A percentile compares a stretch with the other conserved stretches of the same genome.
Conservation (phyloP, 1,140 invertebrate genomes). For the Hyles euphorbiae region DNA sequence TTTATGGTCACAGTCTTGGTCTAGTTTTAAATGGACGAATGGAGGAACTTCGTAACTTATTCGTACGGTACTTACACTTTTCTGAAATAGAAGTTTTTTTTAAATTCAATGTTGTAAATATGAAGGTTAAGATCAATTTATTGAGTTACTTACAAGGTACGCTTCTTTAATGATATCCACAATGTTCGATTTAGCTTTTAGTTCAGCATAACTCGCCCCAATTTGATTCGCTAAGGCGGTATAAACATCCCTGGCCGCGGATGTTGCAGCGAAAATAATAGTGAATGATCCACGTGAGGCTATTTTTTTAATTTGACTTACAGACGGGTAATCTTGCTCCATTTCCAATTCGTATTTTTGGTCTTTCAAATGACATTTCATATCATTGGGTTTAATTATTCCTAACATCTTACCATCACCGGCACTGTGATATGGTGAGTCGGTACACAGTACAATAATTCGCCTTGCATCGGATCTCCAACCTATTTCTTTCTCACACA, state of each 20-base stretch:
- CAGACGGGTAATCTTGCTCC: conserved; percentile 81
- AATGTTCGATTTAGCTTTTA: conserved; percentile 28
- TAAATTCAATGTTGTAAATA: not conserved
- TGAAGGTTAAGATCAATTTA: not conserved
- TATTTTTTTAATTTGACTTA: conserved; percentile 79
- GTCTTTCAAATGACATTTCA: conserved; percentile 84
- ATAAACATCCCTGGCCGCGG: conserved; percentile 81
- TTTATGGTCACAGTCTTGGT: conserved; percentile 33
- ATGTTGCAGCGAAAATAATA: conserved; percentile 89
- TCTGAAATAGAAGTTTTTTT: conserved; percentile 21
- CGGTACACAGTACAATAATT: conserved; percentile 79
- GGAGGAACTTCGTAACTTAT: conserved; percentile 29
- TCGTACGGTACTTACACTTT: conserved; percentile 26
- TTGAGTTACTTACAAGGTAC: conserved; percentile 77
- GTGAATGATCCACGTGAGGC: conserved; percentile 60
- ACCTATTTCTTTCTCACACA: conserved; percentile 78
- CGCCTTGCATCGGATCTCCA: conserved; percentile 78
- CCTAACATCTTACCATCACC: conserved; percentile 87
- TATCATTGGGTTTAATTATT: conserved; percentile 90
- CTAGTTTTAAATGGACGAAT: conserved; percentile 31
- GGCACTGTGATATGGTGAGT: conserved; percentile 80
- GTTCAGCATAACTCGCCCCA: conserved; percentile 70
- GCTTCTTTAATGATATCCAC: conserved; percentile 80
- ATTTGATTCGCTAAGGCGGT: conserved; percentile 79
- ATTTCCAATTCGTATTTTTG: conserved; percentile 79